Evolutionary conservation across 2,888 invertebrate species (phyloP), one percentile per base, ranked within the genome.

Genomic region (Adineta ricciae): DNA sequence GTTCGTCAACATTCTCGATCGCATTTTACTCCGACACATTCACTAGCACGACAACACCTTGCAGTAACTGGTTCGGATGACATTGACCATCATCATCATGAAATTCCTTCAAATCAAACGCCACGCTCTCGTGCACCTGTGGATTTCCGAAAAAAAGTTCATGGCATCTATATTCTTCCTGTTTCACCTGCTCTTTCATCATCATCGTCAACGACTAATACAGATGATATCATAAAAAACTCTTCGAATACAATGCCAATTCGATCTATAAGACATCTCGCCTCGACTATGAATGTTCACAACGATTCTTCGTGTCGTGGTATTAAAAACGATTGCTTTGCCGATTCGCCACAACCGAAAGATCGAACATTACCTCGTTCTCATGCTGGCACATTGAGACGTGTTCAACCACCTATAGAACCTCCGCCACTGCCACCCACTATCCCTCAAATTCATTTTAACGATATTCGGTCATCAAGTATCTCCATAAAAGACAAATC

Each of bases 331-430:
- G 14, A 41, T 41, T 24, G 78, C 16, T 78, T 41, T 41, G 41
- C 41, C n/a, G 78, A 78, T 78, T 78, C 78, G 41, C 78, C 78
- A n/a, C 78, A 78, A 78, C 78, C 78, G n/a, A 78, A 78, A 78
- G 78, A 78, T 41, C 78, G 78, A 24, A 78, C 78, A 78, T 78
- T 78, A 41, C 38, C 38, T 21, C 78, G 78, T 14, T 78, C 78
- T 19, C 78, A 78, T 38, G 41, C 24, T n/a, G n/a, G 41, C 3
- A 78, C 78, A 78, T 32, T 78, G 41, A 7, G 78, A 78, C 78
- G 78, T 41, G 24, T n/a, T 41, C 38, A 78, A 41, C 78, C 78
- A 41, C 78, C 78, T 24, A 0, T 14, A 41, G 41, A 78, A 41
- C 78, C 78, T 32, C 78, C 78, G n/a, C 78, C 78, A n/a, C n/a